Evolutionary conservation across 2,888 invertebrate genomes (phyloP).

Genomic region (Cotesia congregata): DNA sequence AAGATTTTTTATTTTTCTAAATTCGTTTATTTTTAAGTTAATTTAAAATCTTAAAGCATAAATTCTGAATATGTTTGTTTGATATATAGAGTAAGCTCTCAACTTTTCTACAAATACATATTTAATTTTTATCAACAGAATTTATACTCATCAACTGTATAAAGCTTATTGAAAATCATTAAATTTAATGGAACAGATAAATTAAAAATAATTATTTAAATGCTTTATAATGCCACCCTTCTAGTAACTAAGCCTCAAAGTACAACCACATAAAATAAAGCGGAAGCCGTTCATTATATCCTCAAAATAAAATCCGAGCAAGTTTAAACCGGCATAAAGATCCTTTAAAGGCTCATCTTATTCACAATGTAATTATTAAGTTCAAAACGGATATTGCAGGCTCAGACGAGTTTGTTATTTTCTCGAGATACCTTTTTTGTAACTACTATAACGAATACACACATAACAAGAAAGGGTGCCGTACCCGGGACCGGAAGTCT

Average conservation of each 20-base stretch:
- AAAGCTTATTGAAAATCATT: no score
- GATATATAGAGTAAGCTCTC: no score
- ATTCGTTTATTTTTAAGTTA: no score
- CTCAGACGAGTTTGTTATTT: constrained; percentile 3
- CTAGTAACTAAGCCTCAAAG: constrained; percentile 5
- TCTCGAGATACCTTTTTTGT: neutral
- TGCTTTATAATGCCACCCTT: neutral
- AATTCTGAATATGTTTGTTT: no score
- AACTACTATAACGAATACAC: neutral
- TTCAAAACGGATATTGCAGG: constrained; percentile 20
- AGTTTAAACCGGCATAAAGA: neutral
- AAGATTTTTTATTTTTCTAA: no score
- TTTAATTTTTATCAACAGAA: no score
- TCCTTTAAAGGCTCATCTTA: neutral
- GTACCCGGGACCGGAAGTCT: neutral
- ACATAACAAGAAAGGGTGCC: constrained; percentile 24
- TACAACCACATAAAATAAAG: neutral
- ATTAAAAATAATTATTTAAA: no score
- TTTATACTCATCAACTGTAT: no score
- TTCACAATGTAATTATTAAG: neutral
- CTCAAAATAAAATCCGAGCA: neutral
- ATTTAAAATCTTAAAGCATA: no score
- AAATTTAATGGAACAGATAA: no score
- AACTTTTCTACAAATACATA: no score
- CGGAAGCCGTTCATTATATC: no score